Evolutionary conservation across 1,140 invertebrate genomes (phyloP).

Genomic region (Megalopta genalis): DNA sequence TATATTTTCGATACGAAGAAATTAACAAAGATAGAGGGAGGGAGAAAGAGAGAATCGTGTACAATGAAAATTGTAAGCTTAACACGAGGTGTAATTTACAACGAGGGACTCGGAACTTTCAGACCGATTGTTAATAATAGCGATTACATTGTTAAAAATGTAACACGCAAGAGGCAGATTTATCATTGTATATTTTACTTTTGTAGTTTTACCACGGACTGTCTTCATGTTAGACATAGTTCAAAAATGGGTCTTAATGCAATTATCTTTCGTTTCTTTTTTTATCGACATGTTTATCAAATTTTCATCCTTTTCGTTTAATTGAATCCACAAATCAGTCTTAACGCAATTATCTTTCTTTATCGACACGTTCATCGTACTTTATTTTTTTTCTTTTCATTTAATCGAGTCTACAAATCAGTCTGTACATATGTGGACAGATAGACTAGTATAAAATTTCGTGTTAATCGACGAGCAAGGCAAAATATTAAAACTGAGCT

Average conservation of each 20-base stretch:
- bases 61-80: conserved; percentile 14
- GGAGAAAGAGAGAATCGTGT: neutral
- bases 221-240: conserved; percentile 25
- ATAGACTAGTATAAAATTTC: conserved; percentile 34
- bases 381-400: neutral
- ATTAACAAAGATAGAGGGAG: neutral
- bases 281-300: neutral
- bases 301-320: neutral
- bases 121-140: conserved; percentile 35
- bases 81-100: conserved; percentile 27
- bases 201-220: conserved; percentile 42
- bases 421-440: conserved; percentile 14
- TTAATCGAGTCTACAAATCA: neutral
- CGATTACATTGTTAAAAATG: conserved; percentile 20
- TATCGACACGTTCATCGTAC: neutral
- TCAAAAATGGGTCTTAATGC: conserved; percentile 19
- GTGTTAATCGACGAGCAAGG: conserved; percentile 13
- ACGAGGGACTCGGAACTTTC: neutral
- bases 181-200: conserved; percentile 57
- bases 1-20: conserved; percentile 49
- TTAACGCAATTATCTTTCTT: conserved; percentile 4
- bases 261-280: conserved; percentile 21
- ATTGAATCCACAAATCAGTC: neutral
- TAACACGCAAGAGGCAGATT: conserved; percentile 4
- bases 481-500: conserved; percentile 31